Conservation (phyloP, 2,113 vertebrate species). For the Gallinago paraguaiae region DNA sequence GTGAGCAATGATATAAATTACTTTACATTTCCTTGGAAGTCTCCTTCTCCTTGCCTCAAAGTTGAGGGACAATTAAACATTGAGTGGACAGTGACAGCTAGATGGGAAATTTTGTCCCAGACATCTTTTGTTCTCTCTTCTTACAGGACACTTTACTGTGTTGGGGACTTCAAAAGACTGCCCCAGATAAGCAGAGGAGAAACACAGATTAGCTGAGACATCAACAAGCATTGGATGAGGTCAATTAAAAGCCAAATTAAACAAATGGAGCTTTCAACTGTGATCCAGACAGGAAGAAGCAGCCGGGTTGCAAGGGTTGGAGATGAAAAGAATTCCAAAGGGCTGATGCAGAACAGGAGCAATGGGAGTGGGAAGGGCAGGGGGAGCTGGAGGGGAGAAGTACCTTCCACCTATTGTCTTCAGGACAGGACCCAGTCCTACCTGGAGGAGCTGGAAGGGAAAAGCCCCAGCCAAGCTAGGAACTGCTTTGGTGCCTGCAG, state of each 20-base stretch:
- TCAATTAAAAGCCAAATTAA: conserved; percentile 66
- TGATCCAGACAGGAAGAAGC: conserved; percentile 46
- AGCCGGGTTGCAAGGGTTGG: background rate
- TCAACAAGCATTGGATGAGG: background rate
- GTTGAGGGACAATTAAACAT: background rate
- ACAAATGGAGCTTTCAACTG: conserved; percentile 46
- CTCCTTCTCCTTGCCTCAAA: background rate
- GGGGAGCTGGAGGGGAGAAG: background rate
- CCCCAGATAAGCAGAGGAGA: conserved; percentile 50
- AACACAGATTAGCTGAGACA: conserved; percentile 33
- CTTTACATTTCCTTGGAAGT: background rate
- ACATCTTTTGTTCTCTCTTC: conserved; percentile 17
- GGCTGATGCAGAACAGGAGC: conserved; percentile 26
- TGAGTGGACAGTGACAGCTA: background rate
- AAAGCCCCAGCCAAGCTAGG: background rate
- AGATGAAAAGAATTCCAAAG: conserved; percentile 67
- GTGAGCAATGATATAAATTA: background rate
- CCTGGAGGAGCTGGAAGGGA: background rate
- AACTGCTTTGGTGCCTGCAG: background rate
- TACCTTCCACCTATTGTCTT: background rate
- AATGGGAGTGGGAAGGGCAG: background rate
- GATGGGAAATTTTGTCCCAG: background rate
- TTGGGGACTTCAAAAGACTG: conserved; percentile 54
- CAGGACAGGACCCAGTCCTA: background rate
- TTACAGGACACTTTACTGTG: background rate